These are phyloP conservation scores for Oncorhynchus masou DNA, from an alignment of 2,113 vertebrate genomes.

Conservation along the genomic window DNA sequence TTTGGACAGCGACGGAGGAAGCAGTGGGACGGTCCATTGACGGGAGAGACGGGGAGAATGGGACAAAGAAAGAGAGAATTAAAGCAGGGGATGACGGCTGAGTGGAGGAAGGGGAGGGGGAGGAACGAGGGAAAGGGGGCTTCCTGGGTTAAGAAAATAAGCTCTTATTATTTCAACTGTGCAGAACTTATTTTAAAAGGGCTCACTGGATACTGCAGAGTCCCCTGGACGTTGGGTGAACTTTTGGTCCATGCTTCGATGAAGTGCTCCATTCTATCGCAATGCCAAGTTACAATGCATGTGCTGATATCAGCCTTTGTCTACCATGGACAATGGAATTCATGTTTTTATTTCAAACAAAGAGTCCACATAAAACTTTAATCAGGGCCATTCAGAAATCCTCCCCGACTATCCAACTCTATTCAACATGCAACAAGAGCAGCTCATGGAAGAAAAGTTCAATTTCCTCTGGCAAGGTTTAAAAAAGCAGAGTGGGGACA, in stretches of 20 bases:
- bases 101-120: conserved; percentile 27
- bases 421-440: conserved; percentile 27
- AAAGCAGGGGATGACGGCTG: conserved; percentile 16
- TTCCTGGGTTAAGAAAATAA: conserved; percentile 62
- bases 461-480: conserved; percentile 51
- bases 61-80: conserved; percentile 41
- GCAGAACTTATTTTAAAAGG: conserved; percentile 45
- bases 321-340: conserved; percentile 26
- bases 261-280: conserved; percentile 5
- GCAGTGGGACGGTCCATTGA: conserved; percentile 57
- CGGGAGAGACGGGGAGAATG: conserved; percentile 35
- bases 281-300: conserved; percentile 16
- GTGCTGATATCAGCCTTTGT: background rate
- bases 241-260: conserved; percentile 18
- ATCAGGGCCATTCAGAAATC: conserved; percentile 14
- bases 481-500: conserved; percentile 51
- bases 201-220: conserved; percentile 22
- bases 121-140: conserved; percentile 44
- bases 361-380: conserved; percentile 50
- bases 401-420: conserved; percentile 2
- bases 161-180: conserved; percentile 62
- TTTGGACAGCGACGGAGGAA: conserved; percentile 59
- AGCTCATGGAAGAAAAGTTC: conserved; percentile 39
- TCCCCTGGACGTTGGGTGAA: conserved; percentile 33
- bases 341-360: conserved; percentile 21